Evolutionary conservation across 2,113 vertebrate genomes (phyloP).

Genomic region (Halcyon malimbica): DNA sequence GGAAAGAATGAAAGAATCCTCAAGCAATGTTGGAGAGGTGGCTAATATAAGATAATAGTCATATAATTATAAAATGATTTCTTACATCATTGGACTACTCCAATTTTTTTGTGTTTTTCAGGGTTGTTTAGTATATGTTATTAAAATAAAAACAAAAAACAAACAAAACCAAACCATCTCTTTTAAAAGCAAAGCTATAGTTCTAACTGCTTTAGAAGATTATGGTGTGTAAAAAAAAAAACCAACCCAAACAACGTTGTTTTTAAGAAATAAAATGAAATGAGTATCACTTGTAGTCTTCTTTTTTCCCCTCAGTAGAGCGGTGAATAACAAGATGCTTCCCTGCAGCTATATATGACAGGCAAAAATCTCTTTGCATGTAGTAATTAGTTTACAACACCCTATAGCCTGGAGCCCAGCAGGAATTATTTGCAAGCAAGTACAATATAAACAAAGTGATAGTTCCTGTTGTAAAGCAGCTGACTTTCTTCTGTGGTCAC

Average conservation of each 20-base stretch:
- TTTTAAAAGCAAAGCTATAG: background rate
- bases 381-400: slow-evolving; percentile 70
- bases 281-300: background rate
- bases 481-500: background rate
- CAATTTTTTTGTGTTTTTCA: background rate
- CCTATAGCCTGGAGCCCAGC: background rate
- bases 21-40: background rate
- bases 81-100: background rate
- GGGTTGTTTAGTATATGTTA: background rate
- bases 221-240: background rate
- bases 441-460: slow-evolving; percentile 55
- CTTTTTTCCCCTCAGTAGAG: background rate
- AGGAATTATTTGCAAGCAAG: slow-evolving; percentile 31
- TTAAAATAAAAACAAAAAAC: background rate
- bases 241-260: background rate
- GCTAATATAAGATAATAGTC: background rate
- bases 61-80: background rate
- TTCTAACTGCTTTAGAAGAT: background rate
- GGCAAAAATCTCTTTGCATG: slow-evolving; percentile 1
- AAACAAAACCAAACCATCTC: background rate
- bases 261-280: background rate
- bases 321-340: background rate
- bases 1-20: background rate
- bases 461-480: slow-evolving; percentile 14
- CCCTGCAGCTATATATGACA: slow-evolving; percentile 8